phyloP scores from a whole-genome alignment of 2,797 vertebrate genomes.

The Crocidura indochinensis region DNA sequence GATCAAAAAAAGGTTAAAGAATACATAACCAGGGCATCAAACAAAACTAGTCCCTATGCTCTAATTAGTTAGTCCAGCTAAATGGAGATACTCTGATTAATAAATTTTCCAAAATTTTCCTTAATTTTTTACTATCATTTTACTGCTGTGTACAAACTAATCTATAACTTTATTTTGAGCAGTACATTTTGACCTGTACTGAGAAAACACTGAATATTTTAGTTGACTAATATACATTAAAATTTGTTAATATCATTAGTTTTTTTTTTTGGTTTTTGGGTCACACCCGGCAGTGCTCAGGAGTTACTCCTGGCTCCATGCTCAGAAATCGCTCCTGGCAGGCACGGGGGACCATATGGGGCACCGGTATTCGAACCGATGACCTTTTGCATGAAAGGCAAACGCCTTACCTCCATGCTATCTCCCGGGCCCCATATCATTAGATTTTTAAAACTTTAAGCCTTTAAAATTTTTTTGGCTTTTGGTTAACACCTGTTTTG shows the following conservation, averaged over 20 bases:
- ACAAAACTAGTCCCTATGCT: slow-evolving; percentile 16
- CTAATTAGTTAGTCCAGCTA: neutral
- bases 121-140: neutral
- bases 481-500: no score
- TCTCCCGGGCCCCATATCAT: no score
- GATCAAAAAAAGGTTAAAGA: slow-evolving; percentile 34
- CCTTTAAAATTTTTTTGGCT: slow-evolving; percentile 10
- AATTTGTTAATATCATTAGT: no score
- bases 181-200: neutral
- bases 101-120: neutral
- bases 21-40: neutral
- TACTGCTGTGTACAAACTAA: neutral
- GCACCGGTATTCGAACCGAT: no score
- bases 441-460: slow-evolving; percentile 61
- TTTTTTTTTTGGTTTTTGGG: no score
- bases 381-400: no score
- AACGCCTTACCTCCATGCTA: no score
- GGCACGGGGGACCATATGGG: no score
- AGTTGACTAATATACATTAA: no score
- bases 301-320: no score
- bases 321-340: no score
- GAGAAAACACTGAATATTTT: slow-evolving; percentile 42
- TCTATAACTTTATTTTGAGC: neutral
- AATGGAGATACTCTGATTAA: neutral
- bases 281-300: no score